Evolutionary conservation across 2,888 invertebrate species (phyloP).

Genomic region (Hyppa rectilinea): DNA sequence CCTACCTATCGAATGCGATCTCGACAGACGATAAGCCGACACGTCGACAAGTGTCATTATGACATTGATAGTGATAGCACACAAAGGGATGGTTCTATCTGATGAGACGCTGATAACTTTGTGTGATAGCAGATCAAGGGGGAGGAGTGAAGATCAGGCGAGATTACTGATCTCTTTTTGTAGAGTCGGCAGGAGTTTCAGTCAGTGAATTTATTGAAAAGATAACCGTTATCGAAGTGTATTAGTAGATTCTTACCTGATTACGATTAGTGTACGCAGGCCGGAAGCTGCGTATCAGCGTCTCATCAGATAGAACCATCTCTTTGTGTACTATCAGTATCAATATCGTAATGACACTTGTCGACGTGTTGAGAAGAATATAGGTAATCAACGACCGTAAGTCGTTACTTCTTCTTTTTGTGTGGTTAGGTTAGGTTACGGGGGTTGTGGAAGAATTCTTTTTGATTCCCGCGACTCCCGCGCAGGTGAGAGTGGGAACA

Average conservation of each 20-base stretch:
- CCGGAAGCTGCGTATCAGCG: no score
- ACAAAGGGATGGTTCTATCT: conserved; percentile 33
- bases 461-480: no score
- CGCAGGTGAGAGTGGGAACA: no score
- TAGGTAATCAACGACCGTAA: no score
- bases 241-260: conserved; percentile 6
- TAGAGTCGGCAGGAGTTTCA: conserved; percentile 7
- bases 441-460: no score
- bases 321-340: no score
- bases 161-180: conserved; percentile 31
- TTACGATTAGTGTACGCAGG: neutral
- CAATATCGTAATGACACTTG: no score
- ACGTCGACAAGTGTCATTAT: conserved; percentile 59
- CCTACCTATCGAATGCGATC: conserved; percentile 58
- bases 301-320: no score
- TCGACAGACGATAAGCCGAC: conserved; percentile 52
- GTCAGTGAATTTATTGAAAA: no score
- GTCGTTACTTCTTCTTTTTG: no score
- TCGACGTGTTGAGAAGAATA: no score
- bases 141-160: conserved; percentile 12
- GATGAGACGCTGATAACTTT: conserved; percentile 29
- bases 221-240: neutral
- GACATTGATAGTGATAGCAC: conserved; percentile 60
- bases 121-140: conserved; percentile 10
- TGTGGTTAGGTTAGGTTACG: no score